Evolutionary conservation across 2,113 vertebrate species (phyloP).

Genomic region (Glaucidium brasilianum): DNA sequence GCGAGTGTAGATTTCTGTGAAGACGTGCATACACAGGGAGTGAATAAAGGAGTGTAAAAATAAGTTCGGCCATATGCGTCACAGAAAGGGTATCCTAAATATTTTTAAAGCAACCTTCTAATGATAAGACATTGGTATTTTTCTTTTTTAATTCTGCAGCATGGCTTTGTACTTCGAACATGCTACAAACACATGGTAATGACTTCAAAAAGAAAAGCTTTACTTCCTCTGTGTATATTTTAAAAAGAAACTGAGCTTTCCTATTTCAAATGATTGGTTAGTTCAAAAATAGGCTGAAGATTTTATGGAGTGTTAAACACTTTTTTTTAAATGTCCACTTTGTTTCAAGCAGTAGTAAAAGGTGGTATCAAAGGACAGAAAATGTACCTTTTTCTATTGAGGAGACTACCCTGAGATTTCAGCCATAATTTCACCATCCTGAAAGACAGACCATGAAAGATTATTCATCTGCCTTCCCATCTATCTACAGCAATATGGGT

Average conservation of each 20-base stretch:
- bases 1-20: not conserved
- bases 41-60: not conserved
- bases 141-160: constrained; percentile 23
- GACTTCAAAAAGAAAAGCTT: not conserved
- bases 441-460: constrained; percentile 38
- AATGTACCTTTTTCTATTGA: constrained; percentile 20
- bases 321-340: not conserved
- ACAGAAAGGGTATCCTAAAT: constrained; percentile 2
- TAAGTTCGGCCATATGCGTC: constrained; percentile 25
- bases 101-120: not conserved
- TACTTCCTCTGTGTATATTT: not conserved
- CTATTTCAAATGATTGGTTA: not conserved
- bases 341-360: constrained; percentile 21
- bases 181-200: not conserved
- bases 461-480: constrained; percentile 48
- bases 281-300: not conserved
- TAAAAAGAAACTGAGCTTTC: not conserved
- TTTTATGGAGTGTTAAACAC: not conserved
- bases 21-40: not conserved
- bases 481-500: not conserved
- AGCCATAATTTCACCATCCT: constrained; percentile 26
- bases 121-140: not conserved
- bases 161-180: constrained; percentile 10
- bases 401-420: constrained; percentile 6
- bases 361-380: not conserved